phyloP scores from a whole-genome alignment of 2,113 vertebrate genomes.

The Ceuthmochares aereus region DNA sequence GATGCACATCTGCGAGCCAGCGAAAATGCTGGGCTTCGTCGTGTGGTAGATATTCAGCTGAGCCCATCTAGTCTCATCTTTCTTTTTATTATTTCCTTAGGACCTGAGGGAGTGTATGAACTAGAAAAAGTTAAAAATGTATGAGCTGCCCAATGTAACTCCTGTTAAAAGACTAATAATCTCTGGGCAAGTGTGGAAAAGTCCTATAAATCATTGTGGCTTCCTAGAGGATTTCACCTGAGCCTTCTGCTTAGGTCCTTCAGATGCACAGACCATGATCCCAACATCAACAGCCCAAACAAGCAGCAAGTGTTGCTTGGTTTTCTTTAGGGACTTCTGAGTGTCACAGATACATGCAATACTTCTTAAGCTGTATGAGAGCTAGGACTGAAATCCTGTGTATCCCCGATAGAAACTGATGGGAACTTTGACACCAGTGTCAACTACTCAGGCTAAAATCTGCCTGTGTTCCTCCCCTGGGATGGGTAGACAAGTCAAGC shows the following conservation, averaged over 20 bases:
- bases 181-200: background rate
- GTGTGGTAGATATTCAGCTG: background rate
- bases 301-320: background rate
- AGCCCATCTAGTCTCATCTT: background rate
- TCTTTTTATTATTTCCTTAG: constrained; percentile 22
- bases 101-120: background rate
- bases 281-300: background rate
- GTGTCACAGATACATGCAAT: background rate
- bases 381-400: background rate
- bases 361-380: background rate
- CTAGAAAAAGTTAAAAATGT: background rate
- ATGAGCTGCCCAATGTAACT: background rate
- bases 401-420: background rate
- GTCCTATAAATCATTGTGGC: background rate
- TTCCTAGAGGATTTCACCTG: background rate
- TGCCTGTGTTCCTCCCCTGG: background rate
- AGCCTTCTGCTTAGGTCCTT: background rate
- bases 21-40: background rate
- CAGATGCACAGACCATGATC: background rate
- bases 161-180: background rate
- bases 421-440: rapidly evolving
- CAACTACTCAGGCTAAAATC: background rate
- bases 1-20: background rate
- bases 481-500: background rate
- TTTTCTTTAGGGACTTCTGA: background rate